phyloP scores from a whole-genome alignment of 2,888 invertebrate species.

The Clunio marinus region DNA sequence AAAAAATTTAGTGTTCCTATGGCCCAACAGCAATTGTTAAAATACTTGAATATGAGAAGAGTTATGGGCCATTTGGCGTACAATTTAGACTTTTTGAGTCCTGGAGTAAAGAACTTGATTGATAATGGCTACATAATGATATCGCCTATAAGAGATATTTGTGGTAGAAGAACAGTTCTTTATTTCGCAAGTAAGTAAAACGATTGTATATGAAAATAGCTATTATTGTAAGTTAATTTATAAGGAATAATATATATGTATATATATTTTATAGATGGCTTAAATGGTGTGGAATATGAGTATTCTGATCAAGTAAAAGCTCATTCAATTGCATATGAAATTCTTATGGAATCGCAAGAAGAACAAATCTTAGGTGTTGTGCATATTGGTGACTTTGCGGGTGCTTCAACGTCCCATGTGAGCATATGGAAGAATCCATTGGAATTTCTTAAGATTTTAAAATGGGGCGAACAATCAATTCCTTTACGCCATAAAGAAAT shows the following conservation, averaged over 20 bases:
- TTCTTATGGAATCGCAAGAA: conserved; percentile 67
- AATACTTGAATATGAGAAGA: conserved; percentile 70
- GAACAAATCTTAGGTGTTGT: conserved; percentile 72
- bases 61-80: conserved; percentile 62
- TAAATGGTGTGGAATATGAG: conserved; percentile 63
- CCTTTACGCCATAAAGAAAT: conserved; percentile 77
- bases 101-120: conserved; percentile 61
- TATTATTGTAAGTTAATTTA: no score
- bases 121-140: conserved; percentile 69
- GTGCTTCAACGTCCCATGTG: conserved; percentile 60
- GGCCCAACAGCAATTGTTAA: conserved; percentile 72
- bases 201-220: not conserved
- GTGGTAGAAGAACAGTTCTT: conserved; percentile 70
- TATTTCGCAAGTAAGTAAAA: conserved; percentile 44
- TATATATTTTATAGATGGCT: conserved; percentile 54
- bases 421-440: conserved; percentile 65
- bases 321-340: conserved; percentile 69
- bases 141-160: conserved; percentile 67
- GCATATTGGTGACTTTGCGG: conserved; percentile 66
- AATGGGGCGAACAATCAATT: conserved; percentile 76
- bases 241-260: no score
- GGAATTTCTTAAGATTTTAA: conserved; percentile 65
- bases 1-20: conserved; percentile 75
- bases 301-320: conserved; percentile 68
- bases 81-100: conserved; percentile 62